phyloP scores from a whole-genome alignment of 1,140 invertebrate genomes.

The Neodiprion lecontei region DNA sequence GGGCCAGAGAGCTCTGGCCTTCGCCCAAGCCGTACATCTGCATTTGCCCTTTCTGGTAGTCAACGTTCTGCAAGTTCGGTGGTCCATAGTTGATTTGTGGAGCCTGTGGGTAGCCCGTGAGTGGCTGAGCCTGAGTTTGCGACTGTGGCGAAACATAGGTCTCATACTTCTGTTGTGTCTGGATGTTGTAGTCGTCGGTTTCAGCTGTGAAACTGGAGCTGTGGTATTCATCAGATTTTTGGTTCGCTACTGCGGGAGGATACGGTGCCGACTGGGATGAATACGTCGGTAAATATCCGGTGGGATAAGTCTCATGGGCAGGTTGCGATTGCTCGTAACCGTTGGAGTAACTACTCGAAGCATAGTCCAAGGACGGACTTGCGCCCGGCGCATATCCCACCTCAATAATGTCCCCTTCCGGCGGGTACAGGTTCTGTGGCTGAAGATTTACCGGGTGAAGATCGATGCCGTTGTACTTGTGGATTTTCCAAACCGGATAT shows the following conservation, averaged over 20 bases:
- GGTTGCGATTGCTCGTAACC: background rate
- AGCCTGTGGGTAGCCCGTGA: background rate
- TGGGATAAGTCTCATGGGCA: background rate
- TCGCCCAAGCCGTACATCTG: background rate
- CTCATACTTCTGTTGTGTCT: background rate
- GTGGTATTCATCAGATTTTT: background rate
- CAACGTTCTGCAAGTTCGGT: background rate
- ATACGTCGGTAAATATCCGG: background rate
- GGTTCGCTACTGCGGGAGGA: background rate
- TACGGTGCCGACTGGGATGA: background rate
- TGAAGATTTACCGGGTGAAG: slow-evolving; percentile 34
- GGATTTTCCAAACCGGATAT: slow-evolving; percentile 43
- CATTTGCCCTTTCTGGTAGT: background rate
- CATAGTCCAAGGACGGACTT: background rate
- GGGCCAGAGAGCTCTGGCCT: background rate
- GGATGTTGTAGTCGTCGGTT: background rate
- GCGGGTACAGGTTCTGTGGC: background rate
- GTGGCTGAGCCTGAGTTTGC: background rate
- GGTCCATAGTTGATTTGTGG: background rate
- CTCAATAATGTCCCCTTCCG: background rate
- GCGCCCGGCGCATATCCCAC: background rate
- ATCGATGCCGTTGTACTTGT: slow-evolving; percentile 44
- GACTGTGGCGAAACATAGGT: background rate
- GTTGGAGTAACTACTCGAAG: background rate
- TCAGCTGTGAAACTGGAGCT: background rate